These are phyloP conservation scores for Hypolimnas misippus DNA, from an alignment of 2,888 invertebrate species.

Conservation along the genomic window DNA sequence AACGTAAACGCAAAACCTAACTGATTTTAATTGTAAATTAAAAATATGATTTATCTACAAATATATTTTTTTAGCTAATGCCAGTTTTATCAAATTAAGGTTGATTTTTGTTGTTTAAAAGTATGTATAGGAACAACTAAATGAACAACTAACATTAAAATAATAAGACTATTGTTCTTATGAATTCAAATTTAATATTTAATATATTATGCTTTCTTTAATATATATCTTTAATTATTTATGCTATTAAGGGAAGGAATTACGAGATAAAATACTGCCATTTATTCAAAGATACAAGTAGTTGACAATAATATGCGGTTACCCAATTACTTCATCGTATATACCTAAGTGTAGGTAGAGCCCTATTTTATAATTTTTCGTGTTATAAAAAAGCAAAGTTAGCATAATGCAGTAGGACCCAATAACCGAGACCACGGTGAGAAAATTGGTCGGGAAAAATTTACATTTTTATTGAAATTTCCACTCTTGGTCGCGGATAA, in stretches of 20 bases:
- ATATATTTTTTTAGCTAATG: not conserved
- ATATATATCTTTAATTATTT: too few species aligned
- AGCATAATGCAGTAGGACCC: conserved; percentile 72
- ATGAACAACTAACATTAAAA: too few species aligned
- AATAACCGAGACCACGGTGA: conserved; percentile 69
- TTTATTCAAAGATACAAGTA: too few species aligned
- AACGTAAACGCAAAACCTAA: conserved; percentile 24
- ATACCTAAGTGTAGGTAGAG: conserved; percentile 49
- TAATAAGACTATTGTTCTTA: too few species aligned
- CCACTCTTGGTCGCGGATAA: conserved; percentile 75
- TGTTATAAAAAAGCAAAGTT: conserved; percentile 27
- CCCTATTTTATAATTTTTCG: conserved; percentile 32
- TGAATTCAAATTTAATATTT: too few species aligned
- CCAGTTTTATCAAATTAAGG: not conserved
- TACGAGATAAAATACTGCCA: too few species aligned
- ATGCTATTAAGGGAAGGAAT: too few species aligned
- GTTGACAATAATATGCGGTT: not conserved
- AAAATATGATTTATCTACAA: not conserved
- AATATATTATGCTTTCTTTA: too few species aligned
- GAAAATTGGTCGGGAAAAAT: conserved; percentile 77
- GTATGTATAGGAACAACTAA: too few species aligned
- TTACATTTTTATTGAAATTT: conserved; percentile 83
- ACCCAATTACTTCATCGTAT: conserved; percentile 13
- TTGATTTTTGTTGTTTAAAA: too few species aligned
- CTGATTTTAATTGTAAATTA: conserved; percentile 1